Evolutionary conservation across 2,888 invertebrate species (phyloP), one percentile per base, ranked within the genome.

Genomic region (Parnassius mnemosyne): DNA sequence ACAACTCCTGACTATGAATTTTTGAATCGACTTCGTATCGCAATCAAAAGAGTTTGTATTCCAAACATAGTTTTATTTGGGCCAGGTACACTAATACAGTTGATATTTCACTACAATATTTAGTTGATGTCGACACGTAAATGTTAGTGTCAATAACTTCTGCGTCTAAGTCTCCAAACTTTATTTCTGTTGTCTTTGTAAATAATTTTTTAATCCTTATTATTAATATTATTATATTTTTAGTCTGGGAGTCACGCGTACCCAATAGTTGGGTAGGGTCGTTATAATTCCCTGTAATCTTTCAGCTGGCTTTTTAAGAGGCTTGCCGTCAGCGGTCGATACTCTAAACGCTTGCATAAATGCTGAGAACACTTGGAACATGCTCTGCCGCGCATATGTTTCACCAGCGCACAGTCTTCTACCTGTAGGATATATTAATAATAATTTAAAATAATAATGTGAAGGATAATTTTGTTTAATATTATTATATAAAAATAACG

Each of bases 401-500:
- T 95, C 95, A 0, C 95, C 95, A 0, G 94, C 93, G 72, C 95
- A 95, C 0, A 95, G 79, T 42, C 95, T 89, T 69, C 93, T 93
- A 0, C 95, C 95, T 93, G 77, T 0, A 74, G 75, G 66, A 25
- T 5, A 41, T n/a, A 50, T 25, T 10, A 25, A 11, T 12, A 51
- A 51, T 16, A 9, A 2, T 41, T 49, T 49, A 49, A 13, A 13
- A 49, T 49, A 13, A n/a, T 7, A 49, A 12, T 47, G n/a, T 1
- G 1, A 47, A n/a, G n/a, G 3, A n/a, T n/a, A 47, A 47, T n/a
- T 20, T 3, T 20, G 20, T 20, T 7, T 47, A 47, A 47, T 9
- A 12, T n/a, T 12, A n/a, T 12, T 47, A 3, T 47, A 9, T 5
- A 12, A 7, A 9, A 47, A 12, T 47, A 7, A 0, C 20, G 3